Evolutionary conservation across 2,113 vertebrate species (phyloP).

Genomic region (Saimiri boliviensis): DNA sequence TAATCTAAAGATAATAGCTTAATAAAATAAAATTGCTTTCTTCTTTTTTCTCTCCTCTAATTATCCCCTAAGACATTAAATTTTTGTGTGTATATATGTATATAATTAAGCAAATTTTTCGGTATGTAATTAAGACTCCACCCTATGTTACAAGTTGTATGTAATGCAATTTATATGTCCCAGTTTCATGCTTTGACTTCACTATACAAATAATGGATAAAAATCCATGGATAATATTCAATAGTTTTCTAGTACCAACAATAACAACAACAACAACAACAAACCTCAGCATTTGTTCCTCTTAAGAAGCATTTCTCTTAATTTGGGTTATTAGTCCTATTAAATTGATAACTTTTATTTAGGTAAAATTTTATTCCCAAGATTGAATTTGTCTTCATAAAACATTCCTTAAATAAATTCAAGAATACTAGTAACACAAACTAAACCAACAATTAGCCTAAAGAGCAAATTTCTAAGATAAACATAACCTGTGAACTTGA

Average conservation of each 20-base stretch:
- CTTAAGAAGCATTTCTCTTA: background rate
- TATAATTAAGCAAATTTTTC: background rate
- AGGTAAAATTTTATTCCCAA: background rate
- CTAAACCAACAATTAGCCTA: background rate
- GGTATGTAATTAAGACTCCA: background rate
- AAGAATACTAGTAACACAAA: conserved; percentile 7
- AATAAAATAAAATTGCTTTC: background rate
- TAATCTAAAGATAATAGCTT: background rate
- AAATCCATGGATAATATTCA: background rate
- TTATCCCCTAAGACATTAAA: background rate
- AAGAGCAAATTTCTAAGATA: background rate
- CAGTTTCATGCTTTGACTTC: background rate
- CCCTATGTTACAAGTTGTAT: background rate
- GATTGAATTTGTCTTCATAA: background rate
- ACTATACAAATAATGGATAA: background rate
- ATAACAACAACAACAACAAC: background rate
- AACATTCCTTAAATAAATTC: background rate
- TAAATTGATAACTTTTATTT: background rate
- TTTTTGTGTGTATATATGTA: background rate
- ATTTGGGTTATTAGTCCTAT: background rate
- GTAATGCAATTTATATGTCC: background rate
- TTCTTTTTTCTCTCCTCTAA: background rate
- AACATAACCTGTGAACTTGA: conserved; percentile 3
- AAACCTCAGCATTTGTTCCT: background rate
- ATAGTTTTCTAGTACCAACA: background rate